Evolutionary conservation across 2,113 vertebrate genomes (phyloP).

Genomic region (Mystacornis crossleyi): DNA sequence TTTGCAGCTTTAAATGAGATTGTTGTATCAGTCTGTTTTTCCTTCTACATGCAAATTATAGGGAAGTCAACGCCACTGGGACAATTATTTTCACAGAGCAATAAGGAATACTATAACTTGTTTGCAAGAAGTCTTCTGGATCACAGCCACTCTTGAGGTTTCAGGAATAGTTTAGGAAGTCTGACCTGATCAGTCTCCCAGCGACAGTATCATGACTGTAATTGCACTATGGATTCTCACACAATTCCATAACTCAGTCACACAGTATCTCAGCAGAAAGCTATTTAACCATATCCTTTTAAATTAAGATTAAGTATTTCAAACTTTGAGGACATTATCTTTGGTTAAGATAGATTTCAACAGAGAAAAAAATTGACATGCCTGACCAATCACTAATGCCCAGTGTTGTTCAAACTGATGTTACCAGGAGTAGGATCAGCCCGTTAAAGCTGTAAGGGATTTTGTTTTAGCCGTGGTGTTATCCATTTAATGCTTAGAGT

Average conservation of each 20-base stretch:
- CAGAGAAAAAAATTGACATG: neutral
- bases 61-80: neutral
- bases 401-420: neutral
- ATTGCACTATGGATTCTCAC: neutral
- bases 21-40: neutral
- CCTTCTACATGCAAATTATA: neutral
- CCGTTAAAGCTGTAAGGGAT: neutral
- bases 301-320: neutral
- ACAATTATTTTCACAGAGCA: neutral
- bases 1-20: neutral
- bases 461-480: neutral
- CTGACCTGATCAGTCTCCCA: constrained; percentile 33
- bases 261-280: neutral
- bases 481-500: neutral
- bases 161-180: neutral
- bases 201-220: neutral
- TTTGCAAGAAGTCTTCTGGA: neutral
- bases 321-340: neutral
- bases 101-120: neutral
- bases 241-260: neutral
- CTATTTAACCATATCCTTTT: constrained; percentile 10
- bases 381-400: neutral
- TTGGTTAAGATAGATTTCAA: neutral
- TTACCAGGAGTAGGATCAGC: neutral
- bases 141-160: neutral